A percentile compares a stretch with the other conserved stretches of the same genome.
These are phyloP conservation scores for Pedicia rivosa DNA, from an alignment of 2,888 invertebrate genomes.

Conservation along the genomic window DNA sequence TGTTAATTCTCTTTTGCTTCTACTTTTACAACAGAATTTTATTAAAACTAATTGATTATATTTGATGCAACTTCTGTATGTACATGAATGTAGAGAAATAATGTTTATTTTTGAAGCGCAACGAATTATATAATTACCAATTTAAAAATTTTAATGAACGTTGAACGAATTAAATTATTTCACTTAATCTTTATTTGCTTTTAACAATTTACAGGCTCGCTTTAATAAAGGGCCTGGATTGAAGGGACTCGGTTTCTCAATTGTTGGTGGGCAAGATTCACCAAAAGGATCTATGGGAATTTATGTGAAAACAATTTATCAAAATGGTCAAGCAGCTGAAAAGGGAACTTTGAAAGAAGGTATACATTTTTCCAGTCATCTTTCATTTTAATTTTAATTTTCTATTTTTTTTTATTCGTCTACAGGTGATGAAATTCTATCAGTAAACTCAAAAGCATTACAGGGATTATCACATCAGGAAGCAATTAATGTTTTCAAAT, in stretches of 20 bases:
- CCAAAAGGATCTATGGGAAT: constrained; percentile 77
- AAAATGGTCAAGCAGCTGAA: constrained; percentile 72
- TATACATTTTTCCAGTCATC: constrained; percentile 21
- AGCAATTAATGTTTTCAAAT: constrained; percentile 63
- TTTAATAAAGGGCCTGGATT: constrained; percentile 69
- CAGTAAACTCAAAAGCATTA: constrained; percentile 62
- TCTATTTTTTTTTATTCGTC: constrained; percentile 13
- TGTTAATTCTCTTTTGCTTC: too few relatives aligned
- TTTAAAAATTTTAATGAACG: not conserved
- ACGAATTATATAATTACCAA: too few relatives aligned
- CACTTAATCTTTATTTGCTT: not conserved
- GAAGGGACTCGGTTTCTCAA: constrained; percentile 77
- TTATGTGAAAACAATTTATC: constrained; percentile 74
- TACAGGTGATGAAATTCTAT: constrained; percentile 65
- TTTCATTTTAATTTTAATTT: not conserved
- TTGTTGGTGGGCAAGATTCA: constrained; percentile 76
- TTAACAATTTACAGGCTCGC: constrained; percentile 31
- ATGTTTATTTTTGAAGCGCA: too few relatives aligned
- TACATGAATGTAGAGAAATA: too few relatives aligned
- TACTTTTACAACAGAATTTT: too few relatives aligned
- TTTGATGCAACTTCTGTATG: too few relatives aligned
- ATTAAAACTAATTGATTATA: too few relatives aligned
- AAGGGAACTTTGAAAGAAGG: constrained; percentile 67
- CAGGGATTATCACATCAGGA: constrained; percentile 64
- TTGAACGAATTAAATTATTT: not conserved